Conservation (phyloP, 2,888 invertebrate species). For the Allophyes oxyacanthae region DNA sequence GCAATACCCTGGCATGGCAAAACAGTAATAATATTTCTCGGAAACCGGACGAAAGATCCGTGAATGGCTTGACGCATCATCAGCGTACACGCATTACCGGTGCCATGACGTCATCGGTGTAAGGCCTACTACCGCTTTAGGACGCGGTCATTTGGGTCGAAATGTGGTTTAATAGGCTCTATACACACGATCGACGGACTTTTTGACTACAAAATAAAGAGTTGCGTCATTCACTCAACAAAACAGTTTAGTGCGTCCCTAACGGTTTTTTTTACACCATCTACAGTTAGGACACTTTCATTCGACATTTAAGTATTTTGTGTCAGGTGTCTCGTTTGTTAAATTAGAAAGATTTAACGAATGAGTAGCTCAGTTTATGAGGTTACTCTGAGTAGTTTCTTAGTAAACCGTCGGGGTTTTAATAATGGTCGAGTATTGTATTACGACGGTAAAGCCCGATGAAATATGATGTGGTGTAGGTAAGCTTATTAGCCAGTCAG, state of each 20-base stretch:
- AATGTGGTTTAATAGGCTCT: not conserved
- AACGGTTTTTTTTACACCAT: slow-evolving; percentile 40
- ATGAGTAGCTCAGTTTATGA: slow-evolving; percentile 37
- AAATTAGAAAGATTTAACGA: slow-evolving; percentile 36
- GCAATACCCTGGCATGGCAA: slow-evolving; percentile 34
- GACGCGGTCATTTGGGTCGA: slow-evolving; percentile 11
- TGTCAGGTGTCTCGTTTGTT: slow-evolving; percentile 26
- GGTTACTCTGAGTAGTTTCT: slow-evolving; percentile 37
- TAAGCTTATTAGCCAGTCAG: slow-evolving; percentile 49
- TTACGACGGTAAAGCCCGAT: slow-evolving; percentile 39
- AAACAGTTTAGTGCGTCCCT: not conserved
- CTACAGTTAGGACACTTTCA: slow-evolving; percentile 26
- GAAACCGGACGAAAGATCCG: slow-evolving; percentile 58
- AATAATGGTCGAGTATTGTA: slow-evolving; percentile 42
- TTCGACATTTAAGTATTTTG: not conserved
- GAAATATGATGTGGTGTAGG: slow-evolving; percentile 43
- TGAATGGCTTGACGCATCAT: slow-evolving; percentile 60
- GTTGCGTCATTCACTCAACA: slow-evolving; percentile 13
- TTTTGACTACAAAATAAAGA: slow-evolving; percentile 15
- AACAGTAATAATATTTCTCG: slow-evolving; percentile 44
- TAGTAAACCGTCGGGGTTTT: slow-evolving; percentile 26
- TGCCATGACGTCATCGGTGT: slow-evolving; percentile 53
- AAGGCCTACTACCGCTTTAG: slow-evolving; percentile 29
- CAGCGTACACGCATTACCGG: slow-evolving; percentile 55
- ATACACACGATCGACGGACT: no score